Conservation (phyloP, 2,797 vertebrate species). For the Oryzias dopingdopingensis region DNA sequence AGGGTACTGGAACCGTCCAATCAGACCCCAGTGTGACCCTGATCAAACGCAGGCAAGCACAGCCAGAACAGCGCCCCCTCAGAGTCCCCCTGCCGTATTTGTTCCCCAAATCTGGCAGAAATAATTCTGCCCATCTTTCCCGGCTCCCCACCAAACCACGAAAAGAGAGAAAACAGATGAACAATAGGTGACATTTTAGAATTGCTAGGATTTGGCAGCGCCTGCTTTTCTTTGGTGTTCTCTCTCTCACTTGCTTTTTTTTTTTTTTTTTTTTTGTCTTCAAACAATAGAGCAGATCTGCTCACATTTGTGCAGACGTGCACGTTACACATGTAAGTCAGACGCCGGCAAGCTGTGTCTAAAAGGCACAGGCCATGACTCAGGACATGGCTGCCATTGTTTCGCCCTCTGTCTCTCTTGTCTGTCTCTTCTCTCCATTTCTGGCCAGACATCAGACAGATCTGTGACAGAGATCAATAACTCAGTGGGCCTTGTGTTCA, state of each 20-base stretch:
- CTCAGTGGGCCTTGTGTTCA: conserved; percentile 81
- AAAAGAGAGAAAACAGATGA: conserved; percentile 48
- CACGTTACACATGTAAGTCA: conserved; percentile 30
- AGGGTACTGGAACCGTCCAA: conserved; percentile 74
- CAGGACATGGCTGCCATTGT: conserved; percentile 55
- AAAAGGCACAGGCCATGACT: conserved; percentile 63
- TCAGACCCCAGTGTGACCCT: conserved; percentile 61
- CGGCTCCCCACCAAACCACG: conserved; percentile 26
- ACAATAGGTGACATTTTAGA: conserved; percentile 68
- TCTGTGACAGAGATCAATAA: conserved; percentile 84
- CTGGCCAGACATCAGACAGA: conserved; percentile 74
- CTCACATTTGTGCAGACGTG: conserved; percentile 24
- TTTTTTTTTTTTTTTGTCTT: conserved; percentile 48
- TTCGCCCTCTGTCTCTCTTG: conserved; percentile 20
- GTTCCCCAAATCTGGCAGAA: conserved; percentile 71
- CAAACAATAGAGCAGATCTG: conserved; percentile 55
- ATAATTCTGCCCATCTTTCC: conserved; percentile 57
- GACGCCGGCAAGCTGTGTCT: conserved; percentile 47
- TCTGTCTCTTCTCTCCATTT: conserved; percentile 36
- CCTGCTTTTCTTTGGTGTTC: conserved; percentile 47
- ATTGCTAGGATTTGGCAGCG: conserved; percentile 47
- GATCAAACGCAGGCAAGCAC: conserved; percentile 74
- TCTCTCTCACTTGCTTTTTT: background rate
- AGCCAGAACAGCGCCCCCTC: conserved; percentile 69
- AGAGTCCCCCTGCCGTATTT: conserved; percentile 59